phyloP scores from a whole-genome alignment of 1,140 invertebrate genomes.

The Drosophila ohnishii region DNA sequence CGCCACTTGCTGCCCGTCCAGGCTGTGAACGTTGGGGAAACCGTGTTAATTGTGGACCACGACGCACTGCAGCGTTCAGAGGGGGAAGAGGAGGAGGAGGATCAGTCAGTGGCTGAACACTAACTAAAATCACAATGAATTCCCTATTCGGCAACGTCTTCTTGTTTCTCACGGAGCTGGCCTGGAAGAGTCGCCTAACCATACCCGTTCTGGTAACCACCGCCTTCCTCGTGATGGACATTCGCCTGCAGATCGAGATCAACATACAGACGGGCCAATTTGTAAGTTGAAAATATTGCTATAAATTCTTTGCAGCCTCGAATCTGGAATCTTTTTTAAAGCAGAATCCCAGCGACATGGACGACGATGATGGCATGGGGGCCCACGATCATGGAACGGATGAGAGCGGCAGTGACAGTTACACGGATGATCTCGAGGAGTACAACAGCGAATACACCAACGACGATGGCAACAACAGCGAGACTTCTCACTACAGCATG shows the following conservation, averaged over 20 bases:
- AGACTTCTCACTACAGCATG: constrained; percentile 49
- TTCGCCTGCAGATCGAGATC: constrained; percentile 84
- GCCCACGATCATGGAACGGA: constrained; percentile 38
- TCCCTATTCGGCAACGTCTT: constrained; percentile 82
- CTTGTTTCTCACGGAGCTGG: constrained; percentile 84
- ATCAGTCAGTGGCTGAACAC: constrained; percentile 10
- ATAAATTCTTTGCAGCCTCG: background rate
- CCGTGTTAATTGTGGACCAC: constrained; percentile 83
- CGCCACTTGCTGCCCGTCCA: constrained; percentile 83
- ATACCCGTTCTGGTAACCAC: constrained; percentile 84
- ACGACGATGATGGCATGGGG: constrained; percentile 48
- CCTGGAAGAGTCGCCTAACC: constrained; percentile 84
- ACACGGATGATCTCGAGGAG: constrained; percentile 68
- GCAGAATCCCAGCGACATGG: constrained; percentile 70
- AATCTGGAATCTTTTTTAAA: background rate
- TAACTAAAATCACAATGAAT: constrained; percentile 61
- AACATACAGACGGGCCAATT: constrained; percentile 83
- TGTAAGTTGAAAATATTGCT: constrained; percentile 27
- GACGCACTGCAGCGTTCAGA: constrained; percentile 77
- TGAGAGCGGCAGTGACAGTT: constrained; percentile 58
- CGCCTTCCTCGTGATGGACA: constrained; percentile 84
- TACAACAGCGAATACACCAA: constrained; percentile 69
- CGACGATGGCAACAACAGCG: constrained; percentile 62
- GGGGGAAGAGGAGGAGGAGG: constrained; percentile 20
- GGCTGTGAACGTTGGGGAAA: constrained; percentile 83